phyloP scores from a whole-genome alignment of 1,140 invertebrate species.

The Trichomalopsis sarcophagae region DNA sequence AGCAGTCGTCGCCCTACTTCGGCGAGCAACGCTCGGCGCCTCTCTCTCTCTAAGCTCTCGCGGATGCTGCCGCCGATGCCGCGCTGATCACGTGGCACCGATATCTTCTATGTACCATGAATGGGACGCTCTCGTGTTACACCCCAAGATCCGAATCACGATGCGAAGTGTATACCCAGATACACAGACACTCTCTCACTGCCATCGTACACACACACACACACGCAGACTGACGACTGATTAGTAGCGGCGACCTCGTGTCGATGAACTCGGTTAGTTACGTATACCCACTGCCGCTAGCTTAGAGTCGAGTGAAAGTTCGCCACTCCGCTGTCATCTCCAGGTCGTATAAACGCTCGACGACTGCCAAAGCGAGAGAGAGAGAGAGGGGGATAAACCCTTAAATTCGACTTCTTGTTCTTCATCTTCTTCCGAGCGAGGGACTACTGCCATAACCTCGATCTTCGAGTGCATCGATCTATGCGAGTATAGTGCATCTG shows the following conservation, averaged over 20 bases:
- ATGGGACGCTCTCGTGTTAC: too few species aligned
- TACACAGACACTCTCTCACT: too few species aligned
- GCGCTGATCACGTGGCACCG: too few species aligned
- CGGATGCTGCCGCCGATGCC: not conserved
- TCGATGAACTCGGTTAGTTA: conserved; percentile 17
- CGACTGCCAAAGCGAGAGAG: not conserved
- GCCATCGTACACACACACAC: conserved; percentile 11
- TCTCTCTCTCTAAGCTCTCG: conserved; percentile 38
- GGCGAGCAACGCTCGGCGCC: conserved; percentile 54
- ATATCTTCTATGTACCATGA: too few species aligned
- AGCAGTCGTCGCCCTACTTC: conserved; percentile 75
- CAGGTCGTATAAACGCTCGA: too few species aligned
- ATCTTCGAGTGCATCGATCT: too few species aligned
- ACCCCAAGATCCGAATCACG: too few species aligned
- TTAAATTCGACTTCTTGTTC: too few species aligned
- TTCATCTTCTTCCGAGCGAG: too few species aligned
- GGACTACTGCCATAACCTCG: too few species aligned
- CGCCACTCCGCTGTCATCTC: not conserved
- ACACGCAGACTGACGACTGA: not conserved
- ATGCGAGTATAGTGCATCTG: too few species aligned
- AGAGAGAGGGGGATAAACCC: not conserved
- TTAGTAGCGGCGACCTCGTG: conserved; percentile 2
- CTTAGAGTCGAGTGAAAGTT: conserved; percentile 27
- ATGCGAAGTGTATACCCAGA: too few species aligned
- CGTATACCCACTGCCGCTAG: conserved; percentile 9